A percentile compares a stretch with the other conserved stretches of the same genome.
These are phyloP conservation scores for Siphamia tubifer DNA, from an alignment of 2,113 vertebrate species.

Conservation along the genomic window DNA sequence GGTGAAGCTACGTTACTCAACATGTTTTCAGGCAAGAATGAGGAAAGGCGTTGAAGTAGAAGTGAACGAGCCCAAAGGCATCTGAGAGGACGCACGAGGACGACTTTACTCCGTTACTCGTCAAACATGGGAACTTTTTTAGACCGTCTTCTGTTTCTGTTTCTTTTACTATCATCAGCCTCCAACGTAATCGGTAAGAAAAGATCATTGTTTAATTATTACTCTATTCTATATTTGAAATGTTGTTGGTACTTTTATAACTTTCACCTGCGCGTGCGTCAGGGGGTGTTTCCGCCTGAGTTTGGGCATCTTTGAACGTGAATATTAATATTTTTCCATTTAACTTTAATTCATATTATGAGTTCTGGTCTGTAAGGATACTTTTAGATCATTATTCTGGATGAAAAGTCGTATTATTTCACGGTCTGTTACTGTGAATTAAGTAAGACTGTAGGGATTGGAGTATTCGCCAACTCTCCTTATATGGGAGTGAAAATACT, in stretches of 20 bases:
- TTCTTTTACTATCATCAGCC: slow-evolving; percentile 1
- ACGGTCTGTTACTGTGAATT: neutral
- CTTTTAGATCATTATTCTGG: too few species aligned
- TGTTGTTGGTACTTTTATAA: neutral
- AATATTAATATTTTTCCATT: too few species aligned
- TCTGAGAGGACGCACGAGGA: neutral
- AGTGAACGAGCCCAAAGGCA: neutral
- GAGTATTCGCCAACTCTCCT: slow-evolving; percentile 31
- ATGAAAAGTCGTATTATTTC: neutral
- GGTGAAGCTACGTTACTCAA: neutral
- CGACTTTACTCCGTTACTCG: neutral
- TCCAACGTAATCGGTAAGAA: slow-evolving; percentile 50
- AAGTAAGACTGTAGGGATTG: neutral
- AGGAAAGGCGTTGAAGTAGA: slow-evolving; percentile 38
- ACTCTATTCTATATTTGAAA: neutral
- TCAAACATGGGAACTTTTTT: slow-evolving; percentile 38
- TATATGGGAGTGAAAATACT: slow-evolving; percentile 64
- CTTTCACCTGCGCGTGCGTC: slow-evolving; percentile 25
- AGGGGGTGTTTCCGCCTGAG: neutral
- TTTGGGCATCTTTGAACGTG: neutral
- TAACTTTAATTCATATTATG: too few species aligned
- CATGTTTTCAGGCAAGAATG: slow-evolving; percentile 44
- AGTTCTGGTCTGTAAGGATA: too few species aligned
- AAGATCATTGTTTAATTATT: neutral
- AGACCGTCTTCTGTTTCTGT: neutral